Evolutionary conservation across 2,888 invertebrate species (phyloP).

Genomic region (Zhuqinia jingwanae): DNA sequence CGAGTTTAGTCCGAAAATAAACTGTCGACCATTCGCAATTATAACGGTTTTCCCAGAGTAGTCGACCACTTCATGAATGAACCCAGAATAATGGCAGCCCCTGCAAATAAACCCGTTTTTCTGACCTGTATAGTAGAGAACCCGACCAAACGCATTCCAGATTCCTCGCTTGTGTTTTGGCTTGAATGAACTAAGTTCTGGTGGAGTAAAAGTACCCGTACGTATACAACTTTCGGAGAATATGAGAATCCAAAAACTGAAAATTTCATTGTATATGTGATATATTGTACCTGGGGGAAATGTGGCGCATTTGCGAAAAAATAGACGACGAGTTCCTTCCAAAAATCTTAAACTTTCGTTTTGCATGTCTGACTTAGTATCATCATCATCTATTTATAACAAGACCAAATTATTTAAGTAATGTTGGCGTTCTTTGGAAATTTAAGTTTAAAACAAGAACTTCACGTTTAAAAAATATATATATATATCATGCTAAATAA

Average conservation of each 20-base stretch:
- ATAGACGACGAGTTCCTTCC: conserved; percentile 63
- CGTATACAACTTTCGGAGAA: too few relatives aligned
- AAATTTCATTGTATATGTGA: background rate
- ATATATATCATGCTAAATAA: too few relatives aligned
- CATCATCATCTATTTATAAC: background rate
- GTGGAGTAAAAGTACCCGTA: background rate
- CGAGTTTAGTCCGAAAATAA: conserved; percentile 61
- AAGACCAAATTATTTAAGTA: background rate
- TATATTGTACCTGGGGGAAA: conserved; percentile 70
- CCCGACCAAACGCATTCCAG: conserved; percentile 68
- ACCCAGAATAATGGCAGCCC: conserved; percentile 51
- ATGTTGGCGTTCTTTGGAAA: too few relatives aligned
- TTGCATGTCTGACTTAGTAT: background rate
- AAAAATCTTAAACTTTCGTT: conserved; percentile 62
- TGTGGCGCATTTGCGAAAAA: conserved; percentile 65
- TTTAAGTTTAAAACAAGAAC: too few relatives aligned
- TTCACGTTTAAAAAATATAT: too few relatives aligned
- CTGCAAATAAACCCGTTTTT: conserved; percentile 30
- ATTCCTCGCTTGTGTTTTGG: conserved; percentile 65
- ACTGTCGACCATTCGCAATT: conserved; percentile 59
- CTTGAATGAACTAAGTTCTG: conserved; percentile 58
- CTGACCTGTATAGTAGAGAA: conserved; percentile 70
- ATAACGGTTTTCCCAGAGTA: conserved; percentile 63
- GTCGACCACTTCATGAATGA: conserved; percentile 71
- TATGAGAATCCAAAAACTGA: background rate